Conservation (phyloP, 2,888 invertebrate genomes). For the Drosophila pseudotakahashii region DNA sequence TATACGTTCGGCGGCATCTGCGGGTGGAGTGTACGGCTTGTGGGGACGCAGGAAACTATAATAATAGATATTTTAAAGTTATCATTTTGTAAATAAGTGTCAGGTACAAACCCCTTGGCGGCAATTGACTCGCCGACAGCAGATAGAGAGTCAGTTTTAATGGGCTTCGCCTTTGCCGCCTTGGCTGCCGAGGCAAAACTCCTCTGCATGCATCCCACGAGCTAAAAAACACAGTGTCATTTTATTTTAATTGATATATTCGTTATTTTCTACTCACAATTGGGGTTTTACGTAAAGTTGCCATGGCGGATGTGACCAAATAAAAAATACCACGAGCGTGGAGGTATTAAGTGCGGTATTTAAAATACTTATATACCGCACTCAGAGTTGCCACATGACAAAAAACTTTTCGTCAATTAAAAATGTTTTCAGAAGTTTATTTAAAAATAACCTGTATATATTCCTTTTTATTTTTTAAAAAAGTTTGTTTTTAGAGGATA, state of each 20-base stretch:
- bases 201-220: conserved; percentile 48
- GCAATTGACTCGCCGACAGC: conserved; percentile 88
- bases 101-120: conserved; percentile 87
- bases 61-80: conserved; percentile 30
- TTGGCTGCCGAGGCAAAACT: conserved; percentile 74
- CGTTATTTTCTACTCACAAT: conserved; percentile 56
- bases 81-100: neutral
- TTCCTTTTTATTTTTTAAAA: too few relatives aligned
- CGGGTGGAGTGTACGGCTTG: conserved; percentile 90
- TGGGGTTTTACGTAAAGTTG: conserved; percentile 69
- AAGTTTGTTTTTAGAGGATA: too few relatives aligned
- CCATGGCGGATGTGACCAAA: conserved; percentile 45
- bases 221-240: conserved; percentile 9
- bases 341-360: too few relatives aligned
- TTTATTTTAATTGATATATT: neutral
- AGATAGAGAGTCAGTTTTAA: conserved; percentile 84
- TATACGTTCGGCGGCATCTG: conserved; percentile 87
- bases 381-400: neutral
- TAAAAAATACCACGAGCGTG: too few relatives aligned
- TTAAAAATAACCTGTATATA: too few relatives aligned
- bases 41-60: conserved; percentile 90
- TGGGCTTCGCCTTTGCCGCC: conserved; percentile 82
- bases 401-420: too few relatives aligned
- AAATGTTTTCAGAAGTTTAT: too few relatives aligned
- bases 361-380: neutral